Evolutionary conservation across 2,888 invertebrate genomes (phyloP), one percentile per base, ranked within the genome.

Genomic region (Dysmachus trigonus): DNA sequence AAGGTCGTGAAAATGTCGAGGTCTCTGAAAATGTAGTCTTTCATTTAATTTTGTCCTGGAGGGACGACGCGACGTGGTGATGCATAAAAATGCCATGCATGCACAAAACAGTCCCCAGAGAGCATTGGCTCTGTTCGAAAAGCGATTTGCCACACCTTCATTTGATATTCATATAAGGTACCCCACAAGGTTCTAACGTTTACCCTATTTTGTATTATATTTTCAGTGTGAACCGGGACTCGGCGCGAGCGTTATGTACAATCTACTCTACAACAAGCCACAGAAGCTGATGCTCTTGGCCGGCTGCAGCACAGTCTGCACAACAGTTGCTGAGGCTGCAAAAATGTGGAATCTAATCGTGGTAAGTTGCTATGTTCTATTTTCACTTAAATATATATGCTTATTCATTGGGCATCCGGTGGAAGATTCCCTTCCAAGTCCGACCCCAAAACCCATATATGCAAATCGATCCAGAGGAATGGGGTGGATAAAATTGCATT

Each of bases 291-390:
- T 98, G 94, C 93, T 99, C 87, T 93, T 99, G 83, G 98, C 98
- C 62, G 99, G 99, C 84, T 99, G 99, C 92, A 98, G 98, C 89
- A 98, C 98, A 8, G 99, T 99, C 33, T 99, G 99, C 90, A 99
- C 99, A 30, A 98, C 99, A 73, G 98, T 99, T 15, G 99, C 99
- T 1, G 99, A 99, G 93, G 98, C 99, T 71, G 99, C 99, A 86
- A 98, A 98, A 93, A 99, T 99, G 97, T 99, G 99, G 99, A 99
- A 99, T 93, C 95, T 99, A 88, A 97, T 99, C 91, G 99, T 99
- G 93, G 99, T 99, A 93, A 95, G 97, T 95, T 86, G 27, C n/a
- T n/a, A n/a, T 33, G 22, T 38, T n/a, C 41, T 83, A 83, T 83
- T 83, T 72, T 31, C 47, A 41, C 22, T 51, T 81, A 53, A 81